Evolutionary conservation across 2,888 invertebrate genomes (phyloP).

Genomic region (Odontocerum albicorne): DNA sequence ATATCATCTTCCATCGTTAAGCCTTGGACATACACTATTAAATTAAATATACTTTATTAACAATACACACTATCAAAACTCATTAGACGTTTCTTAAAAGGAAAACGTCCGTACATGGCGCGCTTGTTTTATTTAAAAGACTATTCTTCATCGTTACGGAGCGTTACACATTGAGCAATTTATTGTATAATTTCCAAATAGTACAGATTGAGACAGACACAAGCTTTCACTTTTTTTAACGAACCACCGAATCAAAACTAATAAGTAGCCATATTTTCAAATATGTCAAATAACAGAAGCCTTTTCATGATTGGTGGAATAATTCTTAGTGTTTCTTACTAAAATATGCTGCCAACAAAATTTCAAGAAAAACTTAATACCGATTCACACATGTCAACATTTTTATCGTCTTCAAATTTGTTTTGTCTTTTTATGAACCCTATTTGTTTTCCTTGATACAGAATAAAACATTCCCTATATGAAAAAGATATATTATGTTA

Average conservation of each 20-base stretch:
- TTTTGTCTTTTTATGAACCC: too few relatives aligned
- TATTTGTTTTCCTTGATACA: too few relatives aligned
- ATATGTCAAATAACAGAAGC: slow-evolving; percentile 25
- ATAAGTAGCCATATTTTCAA: slow-evolving; percentile 22
- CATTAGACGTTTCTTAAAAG: too few relatives aligned
- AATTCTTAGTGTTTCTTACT: too few relatives aligned
- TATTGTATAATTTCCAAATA: slow-evolving; percentile 17
- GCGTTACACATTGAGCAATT: slow-evolving; percentile 19
- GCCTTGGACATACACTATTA: background rate
- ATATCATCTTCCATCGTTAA: slow-evolving; percentile 57
- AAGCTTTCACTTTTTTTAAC: slow-evolving; percentile 25
- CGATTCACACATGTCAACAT: too few relatives aligned
- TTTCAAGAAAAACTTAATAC: too few relatives aligned
- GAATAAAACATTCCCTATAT: too few relatives aligned
- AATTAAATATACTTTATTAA: too few relatives aligned
- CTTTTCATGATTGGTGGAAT: slow-evolving; percentile 17
- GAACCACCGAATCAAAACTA: slow-evolving; percentile 15
- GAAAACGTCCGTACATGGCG: background rate
- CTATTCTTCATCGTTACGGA: slow-evolving; percentile 12
- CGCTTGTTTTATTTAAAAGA: background rate
- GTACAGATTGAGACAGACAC: slow-evolving; percentile 4
- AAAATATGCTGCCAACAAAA: too few relatives aligned
- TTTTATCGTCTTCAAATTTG: too few relatives aligned
- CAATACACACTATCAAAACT: too few relatives aligned
- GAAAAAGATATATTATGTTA: too few relatives aligned